A percentile compares a stretch with the other conserved stretches of the same genome.
Evolutionary conservation across 2,113 vertebrate genomes (phyloP).

Genomic region (Psittacula cyanocephala): DNA sequence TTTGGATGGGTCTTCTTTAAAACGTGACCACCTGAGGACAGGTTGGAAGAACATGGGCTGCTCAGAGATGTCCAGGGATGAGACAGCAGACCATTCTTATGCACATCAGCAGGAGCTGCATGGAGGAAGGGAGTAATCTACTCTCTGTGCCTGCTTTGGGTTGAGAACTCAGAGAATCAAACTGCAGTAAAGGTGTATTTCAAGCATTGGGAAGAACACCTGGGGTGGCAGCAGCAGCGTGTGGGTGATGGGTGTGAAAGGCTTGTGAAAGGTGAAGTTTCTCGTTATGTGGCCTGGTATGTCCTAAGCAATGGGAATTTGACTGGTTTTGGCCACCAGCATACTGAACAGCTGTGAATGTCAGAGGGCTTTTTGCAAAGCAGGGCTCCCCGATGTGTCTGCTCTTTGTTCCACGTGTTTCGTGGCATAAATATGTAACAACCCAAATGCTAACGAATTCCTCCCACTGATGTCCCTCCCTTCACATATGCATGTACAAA

Average conservation of each 20-base stretch:
- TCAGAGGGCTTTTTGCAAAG: conserved; percentile 35
- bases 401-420: conserved; percentile 61
- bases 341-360: background rate
- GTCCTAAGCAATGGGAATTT: background rate
- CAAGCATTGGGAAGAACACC: background rate
- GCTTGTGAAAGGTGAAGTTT: background rate
- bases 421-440: conserved; percentile 43
- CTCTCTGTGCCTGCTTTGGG: background rate
- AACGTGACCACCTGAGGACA: background rate
- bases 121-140: background rate
- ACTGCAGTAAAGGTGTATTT: background rate
- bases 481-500: background rate
- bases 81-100: background rate
- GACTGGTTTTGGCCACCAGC: background rate
- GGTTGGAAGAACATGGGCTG: background rate
- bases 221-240: background rate
- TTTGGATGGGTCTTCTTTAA: background rate
- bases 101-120: background rate
- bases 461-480: conserved; percentile 3
- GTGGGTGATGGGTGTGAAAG: background rate
- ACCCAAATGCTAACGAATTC: conserved; percentile 64
- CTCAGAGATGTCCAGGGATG: background rate
- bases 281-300: background rate
- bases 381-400: conserved; percentile 7
- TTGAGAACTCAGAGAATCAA: background rate